Base-by-base conservation (phyloP, 2,888 invertebrate genomes). In the Acleris sparsana region DNA sequence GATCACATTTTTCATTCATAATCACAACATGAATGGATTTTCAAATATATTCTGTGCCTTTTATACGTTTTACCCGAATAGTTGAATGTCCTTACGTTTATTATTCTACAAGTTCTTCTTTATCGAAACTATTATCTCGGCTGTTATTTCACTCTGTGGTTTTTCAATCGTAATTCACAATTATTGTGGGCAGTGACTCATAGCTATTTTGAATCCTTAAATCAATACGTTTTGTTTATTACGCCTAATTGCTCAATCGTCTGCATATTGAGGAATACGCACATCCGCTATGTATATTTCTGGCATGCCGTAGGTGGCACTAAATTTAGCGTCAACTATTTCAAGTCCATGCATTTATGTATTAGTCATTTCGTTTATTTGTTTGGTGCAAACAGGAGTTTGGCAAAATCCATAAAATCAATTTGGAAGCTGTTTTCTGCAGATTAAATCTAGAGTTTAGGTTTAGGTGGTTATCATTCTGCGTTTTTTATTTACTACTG, bases 291-390 rank as follows among this genome's bases (percentile, higher is more conserved):
- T 51, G 66, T 71, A 75, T 78, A 77, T 80, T 80, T 77, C 74
- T 69, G 72, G 73, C 70, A 69, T 71, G 67, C 44, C 64, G 84
- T 83, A 77, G 83, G 83, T 64, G 82, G 76, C 56, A 69, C 78
- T 82, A 84, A 75, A 75, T 79, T 77, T 83, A 84, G 67, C 53
- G 53, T 33, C 70, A 78, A 73, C 76, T 84, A 85, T 86, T 87
- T 86, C 85, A 87, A 86, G 87, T 85, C 84, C 84, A 77, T 75
- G 76, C 75, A 78, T 73, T 57, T 76, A 72, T 74, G 73, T 55
- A 60, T 51, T 53, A 57, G 49, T 59, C 58, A 53, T 48, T n/a
- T 25, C 55, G 49, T 56, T 62, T 53, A 62, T 66, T 56, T 55
- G 62, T 56, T 53, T 43, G 11, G 16, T 13, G 18, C 43, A 43